Evolutionary conservation across 1,140 invertebrate genomes (phyloP), one percentile per base, ranked within the genome.

Genomic region (Caenorhabditis briggsae): DNA sequence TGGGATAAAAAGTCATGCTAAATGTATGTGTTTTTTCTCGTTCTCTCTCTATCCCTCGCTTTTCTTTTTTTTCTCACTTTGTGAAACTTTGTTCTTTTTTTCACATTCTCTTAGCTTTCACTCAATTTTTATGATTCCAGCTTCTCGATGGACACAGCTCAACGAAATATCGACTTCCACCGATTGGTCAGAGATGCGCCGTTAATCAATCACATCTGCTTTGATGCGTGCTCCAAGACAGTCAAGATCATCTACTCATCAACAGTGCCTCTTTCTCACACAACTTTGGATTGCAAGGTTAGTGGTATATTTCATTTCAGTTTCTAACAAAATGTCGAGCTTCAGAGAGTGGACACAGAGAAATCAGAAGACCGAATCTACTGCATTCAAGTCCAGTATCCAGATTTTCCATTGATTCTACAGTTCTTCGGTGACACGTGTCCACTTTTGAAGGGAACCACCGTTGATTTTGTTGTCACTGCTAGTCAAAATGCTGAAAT

Each of bases 401-500:
- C 70, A 2, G 70, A 78, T 23, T 78, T 78, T 12, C 70, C 70
- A 5, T 50, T 78, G 46, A 43, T 78, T 14, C 23, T 78, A n/a
- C 50, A 78, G 43, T 78, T 53, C 14, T 53, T 78, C 20, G 70
- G 70, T 20, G 70, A 78, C 9, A n/a, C 50, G 9, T 78, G 70
- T 14, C 70, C 70, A 12, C 14, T 53, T 12, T 18, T 78, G 46
- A 78, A 78, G n/a, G 70, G 70, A 50, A 78, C 70, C 18, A 78
- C 70, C 20, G 46, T 78, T 12, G 70, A 78, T 43, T 78, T 78
- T 25, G 70, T 78, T 11, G 70, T 78, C 1, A 78, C 70, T 41
- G 70, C 70, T 50, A 78, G 70, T 14, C 70, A 78, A 14, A 78
- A 78, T 78, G n/a, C 70, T 2, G 70, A 78, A 78, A 78, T 78